Percentiles rank a stretch among this genome's conserved stretches.
phyloP scores from a whole-genome alignment of 2,888 invertebrate genomes.

The Megaustenia siamemsis region DNA sequence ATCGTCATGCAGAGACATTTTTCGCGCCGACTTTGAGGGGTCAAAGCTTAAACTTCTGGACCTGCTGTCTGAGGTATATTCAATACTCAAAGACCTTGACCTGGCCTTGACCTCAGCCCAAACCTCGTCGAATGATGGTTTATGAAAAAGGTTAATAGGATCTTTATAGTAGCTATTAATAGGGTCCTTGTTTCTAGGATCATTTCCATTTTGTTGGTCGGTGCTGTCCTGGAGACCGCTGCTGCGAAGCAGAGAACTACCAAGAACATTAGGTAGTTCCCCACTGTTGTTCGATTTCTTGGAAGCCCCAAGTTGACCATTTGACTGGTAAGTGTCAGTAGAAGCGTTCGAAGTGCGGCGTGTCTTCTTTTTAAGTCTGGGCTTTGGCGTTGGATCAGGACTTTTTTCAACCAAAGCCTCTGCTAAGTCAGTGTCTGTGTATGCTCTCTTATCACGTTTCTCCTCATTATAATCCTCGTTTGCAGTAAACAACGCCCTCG shows the following conservation, averaged over 20 bases:
- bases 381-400: background rate
- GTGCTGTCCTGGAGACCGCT: background rate
- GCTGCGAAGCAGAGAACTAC: background rate
- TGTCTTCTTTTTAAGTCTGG: background rate
- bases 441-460: background rate
- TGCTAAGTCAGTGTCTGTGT: background rate
- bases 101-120: conserved; percentile 36
- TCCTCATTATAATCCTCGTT: background rate
- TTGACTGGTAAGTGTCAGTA: background rate
- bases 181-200: background rate
- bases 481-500: background rate
- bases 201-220: background rate
- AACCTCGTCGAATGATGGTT: conserved; percentile 40
- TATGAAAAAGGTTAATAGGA: conserved; percentile 8
- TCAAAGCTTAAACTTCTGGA: conserved; percentile 43
- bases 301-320: background rate
- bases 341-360: too few species aligned
- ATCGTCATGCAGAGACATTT: conserved; percentile 36
- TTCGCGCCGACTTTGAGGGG: conserved; percentile 43
- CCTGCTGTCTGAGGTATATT: background rate
- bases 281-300: background rate
- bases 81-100: conserved; percentile 32
- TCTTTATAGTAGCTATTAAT: background rate
- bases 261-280: background rate
- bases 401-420: background rate